Base-by-base conservation (phyloP, 2,113 vertebrate species). In the Carollia perspicillata region DNA sequence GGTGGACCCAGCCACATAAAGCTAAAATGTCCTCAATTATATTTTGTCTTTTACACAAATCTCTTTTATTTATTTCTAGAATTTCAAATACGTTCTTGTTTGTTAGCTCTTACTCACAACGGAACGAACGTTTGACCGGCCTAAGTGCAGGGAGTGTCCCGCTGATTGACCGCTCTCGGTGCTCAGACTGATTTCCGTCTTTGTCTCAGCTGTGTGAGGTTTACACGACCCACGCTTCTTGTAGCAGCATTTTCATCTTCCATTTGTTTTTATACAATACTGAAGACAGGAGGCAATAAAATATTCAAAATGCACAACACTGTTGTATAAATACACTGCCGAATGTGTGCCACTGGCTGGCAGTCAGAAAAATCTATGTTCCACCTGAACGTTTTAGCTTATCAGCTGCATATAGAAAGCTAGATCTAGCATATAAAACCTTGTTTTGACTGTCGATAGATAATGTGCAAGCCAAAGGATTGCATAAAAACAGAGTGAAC, bases 241-340 rank as follows among this genome's bases (percentile, higher is more conserved):
- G 3, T 89, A 94, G 96, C 90, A 96, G 84, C 77, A 74, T 83
- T 95, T 97, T 92, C 53, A 95, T 90, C 77, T 94, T 87, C 68
- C 79, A 86, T 93, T 95, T 97, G 72, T 94, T 97, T 97, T 95
- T 83, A 85, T 94, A 95, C 90, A 97, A 90, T 85, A 96, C 68
- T 85, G 66, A 96, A 80, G 65, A 96, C 90, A 96, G 88, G 90
- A 71, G 68, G 85, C 72, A 93, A 95, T 96, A 94, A 96, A 97
- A 96, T 96, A 94, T 95, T 95, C 95, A 94, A 97, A 93, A 95
- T 55, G 84, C 17, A 66, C 42, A 90, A 77, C 65, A 81, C 4
- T 44, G 9, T 65, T 84, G 4, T 78, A 69, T 42, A 95, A 93
- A 87, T 95, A 92, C 53, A 35, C 58, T 95, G 92, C 94, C 84